Percentiles rank a stretch among this genome's conserved stretches.
These are phyloP conservation scores for Mesembrinibis cayennensis DNA, from an alignment of 2,113 vertebrate genomes.

Conservation along the genomic window DNA sequence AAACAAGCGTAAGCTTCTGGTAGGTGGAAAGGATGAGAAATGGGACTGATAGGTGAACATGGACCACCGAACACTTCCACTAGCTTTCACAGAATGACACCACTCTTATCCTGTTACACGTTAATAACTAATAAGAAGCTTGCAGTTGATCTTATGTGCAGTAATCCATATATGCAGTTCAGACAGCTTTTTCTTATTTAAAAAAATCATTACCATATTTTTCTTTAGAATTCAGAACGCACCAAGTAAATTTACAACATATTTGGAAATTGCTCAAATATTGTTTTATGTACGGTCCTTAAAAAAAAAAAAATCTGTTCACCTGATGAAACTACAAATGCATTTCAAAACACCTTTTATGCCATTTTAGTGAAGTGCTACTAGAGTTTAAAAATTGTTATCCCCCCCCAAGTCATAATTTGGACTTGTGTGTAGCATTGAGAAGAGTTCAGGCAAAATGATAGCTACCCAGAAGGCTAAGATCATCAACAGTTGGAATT, in stretches of 20 bases:
- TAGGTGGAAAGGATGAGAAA: neutral
- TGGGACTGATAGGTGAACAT: neutral
- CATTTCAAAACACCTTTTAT: neutral
- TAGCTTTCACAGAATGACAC: neutral
- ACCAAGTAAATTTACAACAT: neutral
- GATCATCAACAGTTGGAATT: neutral
- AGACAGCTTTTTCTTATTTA: neutral
- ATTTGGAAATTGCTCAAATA: neutral
- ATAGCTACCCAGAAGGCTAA: neutral
- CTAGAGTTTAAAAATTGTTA: neutral
- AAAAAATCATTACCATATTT: neutral
- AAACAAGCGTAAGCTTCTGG: neutral
- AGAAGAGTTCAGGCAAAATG: neutral
- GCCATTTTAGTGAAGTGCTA: neutral
- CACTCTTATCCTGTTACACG: neutral
- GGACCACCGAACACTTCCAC: fast-evolving
- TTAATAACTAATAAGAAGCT: neutral
- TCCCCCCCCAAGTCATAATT: neutral
- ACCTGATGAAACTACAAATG: neutral
- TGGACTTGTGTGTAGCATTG: neutral
- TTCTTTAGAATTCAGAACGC: neutral
- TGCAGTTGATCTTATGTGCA: neutral
- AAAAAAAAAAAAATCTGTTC: neutral
- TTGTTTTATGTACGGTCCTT: neutral
- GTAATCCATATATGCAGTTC: neutral